These are phyloP conservation scores for Meda fulgida DNA, from an alignment of 2,797 vertebrate species.

Conservation along the genomic window DNA sequence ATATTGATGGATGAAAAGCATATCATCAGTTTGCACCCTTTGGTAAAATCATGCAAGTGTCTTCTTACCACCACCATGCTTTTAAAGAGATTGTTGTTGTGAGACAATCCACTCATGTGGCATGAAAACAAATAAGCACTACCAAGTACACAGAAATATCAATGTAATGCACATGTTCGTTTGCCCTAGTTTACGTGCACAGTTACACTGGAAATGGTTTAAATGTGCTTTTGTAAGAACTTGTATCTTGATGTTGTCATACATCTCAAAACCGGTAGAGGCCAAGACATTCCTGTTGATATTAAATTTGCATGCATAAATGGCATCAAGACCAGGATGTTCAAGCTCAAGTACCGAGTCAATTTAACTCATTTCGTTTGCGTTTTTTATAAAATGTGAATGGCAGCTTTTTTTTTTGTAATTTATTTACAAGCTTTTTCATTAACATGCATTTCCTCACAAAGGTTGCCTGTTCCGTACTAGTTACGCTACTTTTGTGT, in stretches of 20 bases:
- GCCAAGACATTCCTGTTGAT: not conserved
- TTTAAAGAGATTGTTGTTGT: slow-evolving; percentile 50
- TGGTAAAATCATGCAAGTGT: slow-evolving; percentile 71
- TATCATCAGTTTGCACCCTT: slow-evolving; percentile 56
- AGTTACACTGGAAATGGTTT: slow-evolving; percentile 26
- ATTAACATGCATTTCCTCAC: not conserved
- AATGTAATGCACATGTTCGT: slow-evolving; percentile 16
- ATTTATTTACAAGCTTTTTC: slow-evolving; percentile 8
- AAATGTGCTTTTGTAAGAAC: slow-evolving; percentile 15
- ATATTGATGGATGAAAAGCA: slow-evolving; percentile 34
- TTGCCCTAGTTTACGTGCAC: slow-evolving; percentile 9
- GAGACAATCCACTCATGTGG: slow-evolving; percentile 28
- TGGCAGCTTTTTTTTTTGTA: slow-evolving; percentile 14
- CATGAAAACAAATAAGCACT: slow-evolving; percentile 22
- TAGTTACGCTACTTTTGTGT: not conserved
- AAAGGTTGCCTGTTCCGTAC: not conserved
- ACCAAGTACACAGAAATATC: not conserved
- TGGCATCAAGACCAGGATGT: not conserved
- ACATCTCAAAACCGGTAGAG: not conserved
- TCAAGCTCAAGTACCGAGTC: not conserved
- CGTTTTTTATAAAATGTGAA: slow-evolving; percentile 19
- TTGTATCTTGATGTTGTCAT: not conserved
- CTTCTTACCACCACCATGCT: slow-evolving; percentile 68
- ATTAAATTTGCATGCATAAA: not conserved
- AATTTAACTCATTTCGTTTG: not conserved